Evolutionary conservation across 2,797 vertebrate species (phyloP), one percentile per base, ranked within the genome.

Genomic region (Choloepus didactylus): DNA sequence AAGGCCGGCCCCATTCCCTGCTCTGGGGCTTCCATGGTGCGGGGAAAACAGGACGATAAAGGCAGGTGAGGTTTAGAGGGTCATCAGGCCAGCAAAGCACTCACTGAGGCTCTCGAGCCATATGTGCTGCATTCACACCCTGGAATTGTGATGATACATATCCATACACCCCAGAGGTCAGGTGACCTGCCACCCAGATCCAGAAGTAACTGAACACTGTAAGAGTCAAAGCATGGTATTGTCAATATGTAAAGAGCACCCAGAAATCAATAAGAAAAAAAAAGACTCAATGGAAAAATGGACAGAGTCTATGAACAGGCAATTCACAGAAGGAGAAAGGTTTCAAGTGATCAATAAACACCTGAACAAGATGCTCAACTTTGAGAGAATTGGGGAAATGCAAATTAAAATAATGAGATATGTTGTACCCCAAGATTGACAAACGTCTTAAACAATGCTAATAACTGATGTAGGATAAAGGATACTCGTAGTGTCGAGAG

Each of bases 221-320:
- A 29, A 59, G 0, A 46, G 11, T 16, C 89, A 82, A 38, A 88
- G 41, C 5, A 6, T 2, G 35, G 29, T 11, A 7, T 23, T 8
- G 18, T 12, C 25, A n/a, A 5, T 25, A 54, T 23, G 38, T 75
- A 79, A 86, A 88, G 44, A 79, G 69, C 25, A 14, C 9, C 56
- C 70, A 6, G 80, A 88, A 82, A 77, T n/a, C 11, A 91, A n/a
- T 16, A 19, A 89, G 72, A 86, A 38, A 70, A 76, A 86, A 38
- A 70, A 76, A 60, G 5, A 31, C 70, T 44, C 46, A 41, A 25
- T 41, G 23, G 59, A 41, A 76, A 77, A 18, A 49, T 0, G 4
- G 54, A 44, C 31, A 51, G 64, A 19, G 21, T 0, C 4, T 9
- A 14, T 15, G 41, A 19, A 60, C 10, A 72, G 60, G 29, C 3